Percentiles rank a stretch among this genome's conserved stretches.
phyloP scores from a whole-genome alignment of 2,797 vertebrate species.

The Simalia tracyae region DNA sequence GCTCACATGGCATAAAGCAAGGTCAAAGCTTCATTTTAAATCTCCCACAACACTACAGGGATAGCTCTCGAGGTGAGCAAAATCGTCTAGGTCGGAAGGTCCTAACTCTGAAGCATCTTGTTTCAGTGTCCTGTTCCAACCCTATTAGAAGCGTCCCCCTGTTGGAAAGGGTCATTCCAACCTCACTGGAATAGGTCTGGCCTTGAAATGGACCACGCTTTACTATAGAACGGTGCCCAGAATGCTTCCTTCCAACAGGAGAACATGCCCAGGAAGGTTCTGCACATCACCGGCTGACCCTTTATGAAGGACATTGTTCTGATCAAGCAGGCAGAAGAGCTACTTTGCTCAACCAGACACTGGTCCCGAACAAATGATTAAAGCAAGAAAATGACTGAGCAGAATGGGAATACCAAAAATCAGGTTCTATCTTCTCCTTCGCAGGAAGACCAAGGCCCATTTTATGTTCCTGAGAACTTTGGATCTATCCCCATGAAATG shows the following conservation, averaged over 20 bases:
- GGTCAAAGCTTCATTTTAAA: not conserved
- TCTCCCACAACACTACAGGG: not conserved
- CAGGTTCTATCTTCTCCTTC: not conserved
- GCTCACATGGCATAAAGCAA: not conserved
- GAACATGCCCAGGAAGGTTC: not conserved
- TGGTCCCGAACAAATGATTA: not conserved
- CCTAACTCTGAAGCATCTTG: not conserved
- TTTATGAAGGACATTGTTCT: not conserved
- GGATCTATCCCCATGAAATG: not conserved
- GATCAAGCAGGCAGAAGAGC: not conserved
- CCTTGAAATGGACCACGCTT: not conserved
- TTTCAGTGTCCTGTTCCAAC: not conserved
- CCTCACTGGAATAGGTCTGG: not conserved
- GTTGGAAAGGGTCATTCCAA: not conserved
- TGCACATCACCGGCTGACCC: not conserved
- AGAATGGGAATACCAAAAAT: not conserved
- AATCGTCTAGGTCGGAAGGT: not conserved
- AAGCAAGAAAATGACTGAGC: not conserved
- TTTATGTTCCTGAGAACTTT: not conserved
- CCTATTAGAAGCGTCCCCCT: not conserved
- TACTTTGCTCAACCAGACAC: not conserved
- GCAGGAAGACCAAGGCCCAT: not conserved
- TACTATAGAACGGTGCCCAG: not conserved
- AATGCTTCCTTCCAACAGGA: not conserved
- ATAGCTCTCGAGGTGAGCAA: not conserved